Conservation (phyloP, 2,113 vertebrate genomes). For the Ondatra zibethicus region DNA sequence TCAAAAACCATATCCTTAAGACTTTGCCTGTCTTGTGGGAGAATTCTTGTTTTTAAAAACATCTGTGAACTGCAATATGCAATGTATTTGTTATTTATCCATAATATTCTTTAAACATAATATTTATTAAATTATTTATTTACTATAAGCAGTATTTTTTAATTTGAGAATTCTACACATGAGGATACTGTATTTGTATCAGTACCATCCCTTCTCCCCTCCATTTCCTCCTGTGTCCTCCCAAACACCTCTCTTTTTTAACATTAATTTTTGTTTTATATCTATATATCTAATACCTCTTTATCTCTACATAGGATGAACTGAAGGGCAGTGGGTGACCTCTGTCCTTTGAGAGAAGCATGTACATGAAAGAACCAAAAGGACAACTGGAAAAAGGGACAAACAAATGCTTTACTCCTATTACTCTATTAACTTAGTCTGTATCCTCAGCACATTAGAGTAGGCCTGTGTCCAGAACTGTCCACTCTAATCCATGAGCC, state of each 20-base stretch:
- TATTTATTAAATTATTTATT: not conserved
- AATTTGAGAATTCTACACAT: not conserved
- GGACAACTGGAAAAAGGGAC: no score
- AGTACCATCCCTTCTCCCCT: not conserved
- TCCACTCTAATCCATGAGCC: no score
- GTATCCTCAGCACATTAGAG: no score
- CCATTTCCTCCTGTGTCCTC: not conserved
- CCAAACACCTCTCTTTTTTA: not conserved
- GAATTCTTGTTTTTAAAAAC: conserved; percentile 34
- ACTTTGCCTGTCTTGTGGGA: not conserved
- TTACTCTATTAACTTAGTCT: no score
- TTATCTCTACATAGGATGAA: not conserved
- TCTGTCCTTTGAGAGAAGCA: conserved; percentile 33
- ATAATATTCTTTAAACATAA: not conserved
- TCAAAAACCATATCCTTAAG: conserved; percentile 28
- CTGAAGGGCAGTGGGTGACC: not conserved
- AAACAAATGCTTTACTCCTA: no score
- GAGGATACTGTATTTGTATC: not conserved
- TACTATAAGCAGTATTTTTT: not conserved
- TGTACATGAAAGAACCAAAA: not conserved
- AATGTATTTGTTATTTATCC: not conserved
- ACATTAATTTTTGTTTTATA: not conserved
- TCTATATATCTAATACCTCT: not conserved
- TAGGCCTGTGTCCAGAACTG: no score
- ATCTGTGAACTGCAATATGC: not conserved